Evolutionary conservation across 2,113 vertebrate species (phyloP), one percentile per base, ranked within the genome.

Genomic region (Cygnus buccinator): DNA sequence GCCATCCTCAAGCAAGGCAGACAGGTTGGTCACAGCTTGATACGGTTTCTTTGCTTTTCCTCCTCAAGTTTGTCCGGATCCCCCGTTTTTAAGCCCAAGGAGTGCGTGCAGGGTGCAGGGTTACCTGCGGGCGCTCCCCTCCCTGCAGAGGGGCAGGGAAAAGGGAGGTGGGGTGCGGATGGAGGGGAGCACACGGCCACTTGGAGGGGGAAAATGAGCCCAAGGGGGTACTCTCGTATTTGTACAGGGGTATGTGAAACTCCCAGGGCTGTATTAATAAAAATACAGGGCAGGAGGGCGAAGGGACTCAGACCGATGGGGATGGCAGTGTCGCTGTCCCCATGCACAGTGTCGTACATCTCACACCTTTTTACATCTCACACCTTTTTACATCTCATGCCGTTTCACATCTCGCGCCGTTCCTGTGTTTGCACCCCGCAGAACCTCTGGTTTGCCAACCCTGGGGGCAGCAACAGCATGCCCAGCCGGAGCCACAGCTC

Each of bases 391-490:
- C 37, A 28, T 19, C 62, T 63, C 12, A 2, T 18, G 57, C 33
- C 2, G 1, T 31, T 84, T 43, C 17, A 55, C 79, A 76, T 13
- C 76, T 55, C 20, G 3, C 48, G 1, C 26, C 44, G 28, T 2
- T 20, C 20, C 9, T 17, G 41, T 4, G 7, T 85, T 94, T 65
- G 71, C 79, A 97, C 76, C 96, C 87, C 12, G 2, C 95, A 99
- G 99, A 99, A 99, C 97, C 98, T 99, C 66, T 99, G 99, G 99
- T 99, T 99, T 71, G 99, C 99, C 90, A 99, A 99, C 97, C 99
- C 99, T 0, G 99, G 99, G 28, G 99, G 99, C 97, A 99, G 99
- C 97, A 99, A 99, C 97, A 99, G 99, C 97, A 99, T 99, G 99
- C 99, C 99, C 57, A 99, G 99, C 97, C 98, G 99, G 43, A 99